Evolutionary conservation across 2,888 invertebrate genomes (phyloP).

Genomic region (Harpalus rubripes): DNA sequence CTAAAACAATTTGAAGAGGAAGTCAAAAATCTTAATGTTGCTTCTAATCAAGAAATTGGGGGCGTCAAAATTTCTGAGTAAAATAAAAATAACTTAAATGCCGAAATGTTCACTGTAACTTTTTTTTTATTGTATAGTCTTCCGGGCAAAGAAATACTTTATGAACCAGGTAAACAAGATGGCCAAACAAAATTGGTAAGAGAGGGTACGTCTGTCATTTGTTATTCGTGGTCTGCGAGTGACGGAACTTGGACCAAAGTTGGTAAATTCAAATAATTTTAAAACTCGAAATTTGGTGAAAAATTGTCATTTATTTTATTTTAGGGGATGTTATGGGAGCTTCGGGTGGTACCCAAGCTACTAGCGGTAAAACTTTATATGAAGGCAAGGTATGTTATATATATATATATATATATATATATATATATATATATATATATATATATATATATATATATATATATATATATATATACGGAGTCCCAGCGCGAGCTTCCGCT

Average conservation of each 20-base stretch:
- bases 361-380: constrained; percentile 87
- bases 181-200: constrained; percentile 93
- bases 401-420: too few species aligned
- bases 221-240: constrained; percentile 87
- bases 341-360: constrained; percentile 82
- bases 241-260: constrained; percentile 76
- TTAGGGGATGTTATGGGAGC: constrained; percentile 91
- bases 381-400: constrained; percentile 90
- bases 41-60: constrained; percentile 87
- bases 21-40: constrained; percentile 82
- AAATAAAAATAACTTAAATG: constrained; percentile 75
- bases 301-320: not conserved
- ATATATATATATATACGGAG: too few species aligned
- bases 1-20: constrained; percentile 86
- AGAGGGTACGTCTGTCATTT: constrained; percentile 86
- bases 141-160: constrained; percentile 88
- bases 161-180: constrained; percentile 87
- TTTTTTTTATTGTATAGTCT: constrained; percentile 78
- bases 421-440: too few species aligned
- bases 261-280: constrained; percentile 56
- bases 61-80: constrained; percentile 92
- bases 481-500: too few species aligned
- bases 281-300: not conserved
- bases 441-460: too few species aligned
- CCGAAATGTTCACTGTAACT: not conserved